These are phyloP conservation scores for Acrocephalus scirpaceus DNA, from an alignment of 2,797 vertebrate species.

Conservation along the genomic window DNA sequence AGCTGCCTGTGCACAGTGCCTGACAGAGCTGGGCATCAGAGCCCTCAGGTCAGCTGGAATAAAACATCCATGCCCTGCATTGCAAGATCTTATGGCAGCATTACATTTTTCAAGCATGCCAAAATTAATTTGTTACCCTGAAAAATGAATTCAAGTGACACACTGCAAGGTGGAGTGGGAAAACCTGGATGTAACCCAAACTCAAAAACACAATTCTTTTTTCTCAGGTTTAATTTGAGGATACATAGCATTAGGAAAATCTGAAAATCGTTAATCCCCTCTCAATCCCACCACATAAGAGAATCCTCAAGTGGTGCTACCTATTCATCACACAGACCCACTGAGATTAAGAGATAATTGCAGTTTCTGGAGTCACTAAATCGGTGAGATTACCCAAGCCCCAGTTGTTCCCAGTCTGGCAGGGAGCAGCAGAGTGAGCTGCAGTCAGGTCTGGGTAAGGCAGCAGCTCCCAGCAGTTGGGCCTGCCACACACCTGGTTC, in stretches of 20 bases:
- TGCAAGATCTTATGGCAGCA: accelerated
- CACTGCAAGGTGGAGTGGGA: not conserved
- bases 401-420: not conserved
- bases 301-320: not conserved
- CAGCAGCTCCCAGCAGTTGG: not conserved
- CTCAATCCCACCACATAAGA: not conserved
- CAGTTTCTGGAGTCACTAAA: slow-evolving; percentile 1
- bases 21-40: not conserved
- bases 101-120: not conserved
- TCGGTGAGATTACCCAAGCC: not conserved
- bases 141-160: not conserved
- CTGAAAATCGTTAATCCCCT: not conserved
- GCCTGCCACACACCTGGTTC: not conserved
- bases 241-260: not conserved
- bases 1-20: not conserved
- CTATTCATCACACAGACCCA: not conserved
- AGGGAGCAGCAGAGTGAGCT: not conserved
- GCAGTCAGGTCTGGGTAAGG: not conserved
- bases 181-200: not conserved
- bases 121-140: not conserved
- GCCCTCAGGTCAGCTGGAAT: not conserved
- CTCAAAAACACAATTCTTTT: accelerated
- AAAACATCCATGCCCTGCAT: accelerated
- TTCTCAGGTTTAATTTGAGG: not conserved
- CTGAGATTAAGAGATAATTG: not conserved